Percentiles rank a stretch among this genome's conserved stretches.
These are phyloP conservation scores for Leptopilina clavipes DNA, from an alignment of 1,140 invertebrate species.

Conservation along the genomic window DNA sequence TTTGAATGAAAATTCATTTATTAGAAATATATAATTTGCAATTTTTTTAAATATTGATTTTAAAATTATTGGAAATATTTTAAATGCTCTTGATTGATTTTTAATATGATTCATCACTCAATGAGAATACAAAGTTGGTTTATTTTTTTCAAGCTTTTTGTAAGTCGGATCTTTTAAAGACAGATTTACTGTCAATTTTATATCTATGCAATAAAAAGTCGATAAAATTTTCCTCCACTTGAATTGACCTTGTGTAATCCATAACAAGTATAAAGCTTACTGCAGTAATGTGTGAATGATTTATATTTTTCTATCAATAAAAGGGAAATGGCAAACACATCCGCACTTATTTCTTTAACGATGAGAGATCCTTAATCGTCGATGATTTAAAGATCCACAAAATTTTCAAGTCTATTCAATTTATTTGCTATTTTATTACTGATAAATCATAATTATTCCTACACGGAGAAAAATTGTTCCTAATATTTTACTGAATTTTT, in stretches of 20 bases:
- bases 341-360: constrained; percentile 6
- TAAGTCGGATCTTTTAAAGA: background rate
- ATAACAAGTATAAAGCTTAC: constrained; percentile 1
- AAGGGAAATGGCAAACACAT: constrained; percentile 2
- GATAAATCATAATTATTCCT: background rate
- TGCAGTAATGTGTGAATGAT: background rate
- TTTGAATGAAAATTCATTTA: too few relatives aligned
- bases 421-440: background rate
- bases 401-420: constrained; percentile 8
- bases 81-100: too few relatives aligned
- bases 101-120: too few relatives aligned
- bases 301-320: constrained; percentile 15
- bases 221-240: constrained; percentile 1
- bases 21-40: too few relatives aligned
- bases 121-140: background rate
- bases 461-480: too few relatives aligned
- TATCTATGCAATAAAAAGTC: constrained; percentile 8
- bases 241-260: background rate
- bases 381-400: background rate
- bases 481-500: too few relatives aligned
- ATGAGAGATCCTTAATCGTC: background rate
- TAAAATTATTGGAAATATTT: too few relatives aligned
- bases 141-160: constrained; percentile 8
- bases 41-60: too few relatives aligned
- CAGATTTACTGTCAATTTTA: constrained; percentile 13